Percentiles rank a stretch among this genome's conserved stretches.
phyloP scores from a whole-genome alignment of 2,113 vertebrate species.

The Miniopterus natalensis region DNA sequence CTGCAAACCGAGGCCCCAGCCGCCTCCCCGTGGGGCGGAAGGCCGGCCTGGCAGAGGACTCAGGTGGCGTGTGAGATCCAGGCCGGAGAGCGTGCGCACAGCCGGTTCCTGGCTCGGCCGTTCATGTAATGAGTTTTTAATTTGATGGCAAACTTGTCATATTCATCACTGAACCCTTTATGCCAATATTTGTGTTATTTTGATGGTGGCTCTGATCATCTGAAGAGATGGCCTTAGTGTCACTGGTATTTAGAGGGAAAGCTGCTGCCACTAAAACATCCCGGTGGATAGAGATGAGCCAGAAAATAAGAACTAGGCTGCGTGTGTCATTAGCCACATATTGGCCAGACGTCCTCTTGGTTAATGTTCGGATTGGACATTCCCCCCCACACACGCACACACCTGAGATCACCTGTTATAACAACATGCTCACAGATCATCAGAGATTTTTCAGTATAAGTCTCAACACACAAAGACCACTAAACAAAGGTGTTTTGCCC shows the following conservation, averaged over 20 bases:
- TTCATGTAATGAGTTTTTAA: background rate
- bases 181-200: background rate
- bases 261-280: background rate
- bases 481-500: background rate
- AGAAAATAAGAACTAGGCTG: too few species aligned
- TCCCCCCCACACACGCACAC: background rate
- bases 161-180: background rate
- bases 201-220: background rate
- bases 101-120: background rate
- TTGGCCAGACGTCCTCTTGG: background rate
- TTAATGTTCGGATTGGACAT: background rate
- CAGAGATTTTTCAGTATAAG: background rate
- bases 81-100: background rate
- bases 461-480: background rate
- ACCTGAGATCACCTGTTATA: background rate
- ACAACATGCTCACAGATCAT: background rate
- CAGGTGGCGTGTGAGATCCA: background rate
- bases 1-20: accelerated
- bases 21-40: background rate
- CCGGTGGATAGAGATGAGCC: background rate
- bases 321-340: background rate
- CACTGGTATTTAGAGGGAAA: background rate
- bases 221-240: background rate
- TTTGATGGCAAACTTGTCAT: background rate
- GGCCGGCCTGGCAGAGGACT: background rate